These are phyloP conservation scores for Valencia hispanica DNA, from an alignment of 2,797 vertebrate species.

Conservation along the genomic window DNA sequence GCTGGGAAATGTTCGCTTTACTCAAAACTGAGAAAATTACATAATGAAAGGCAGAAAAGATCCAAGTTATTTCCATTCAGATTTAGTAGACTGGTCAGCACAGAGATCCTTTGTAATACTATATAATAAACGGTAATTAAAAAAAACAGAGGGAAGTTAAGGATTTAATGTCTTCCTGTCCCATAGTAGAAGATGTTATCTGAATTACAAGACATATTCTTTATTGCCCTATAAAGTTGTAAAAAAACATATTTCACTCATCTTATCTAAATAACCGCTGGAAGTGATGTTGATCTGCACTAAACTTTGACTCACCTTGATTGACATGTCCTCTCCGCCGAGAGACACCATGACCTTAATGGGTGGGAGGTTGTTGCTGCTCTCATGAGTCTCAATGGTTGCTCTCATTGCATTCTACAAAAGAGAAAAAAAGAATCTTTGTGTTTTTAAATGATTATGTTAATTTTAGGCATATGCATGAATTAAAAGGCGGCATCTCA, in stretches of 20 bases:
- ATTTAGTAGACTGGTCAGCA: neutral
- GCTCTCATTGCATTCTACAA: slow-evolving; percentile 94
- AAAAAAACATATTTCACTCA: neutral
- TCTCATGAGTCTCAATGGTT: slow-evolving; percentile 90
- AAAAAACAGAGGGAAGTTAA: neutral
- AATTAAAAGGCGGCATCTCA: neutral
- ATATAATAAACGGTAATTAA: neutral
- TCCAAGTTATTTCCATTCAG: neutral
- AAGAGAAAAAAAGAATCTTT: neutral
- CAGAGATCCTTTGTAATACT: neutral
- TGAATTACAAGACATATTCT: neutral
- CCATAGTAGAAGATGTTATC: neutral
- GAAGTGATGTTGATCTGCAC: neutral
- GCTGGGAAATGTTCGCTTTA: neutral
- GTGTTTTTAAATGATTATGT: neutral
- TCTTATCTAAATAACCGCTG: neutral
- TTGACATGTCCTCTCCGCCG: slow-evolving; percentile 92
- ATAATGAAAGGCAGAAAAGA: neutral
- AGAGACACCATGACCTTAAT: slow-evolving; percentile 90
- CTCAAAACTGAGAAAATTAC: neutral
- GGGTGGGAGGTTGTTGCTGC: slow-evolving; percentile 82
- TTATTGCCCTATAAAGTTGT: neutral
- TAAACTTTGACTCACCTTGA: slow-evolving; percentile 78
- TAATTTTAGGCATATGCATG: neutral
- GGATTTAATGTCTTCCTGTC: neutral